These are phyloP conservation scores for Machaerirhynchus nigripectus DNA, from an alignment of 2,113 vertebrate genomes.

Conservation along the genomic window DNA sequence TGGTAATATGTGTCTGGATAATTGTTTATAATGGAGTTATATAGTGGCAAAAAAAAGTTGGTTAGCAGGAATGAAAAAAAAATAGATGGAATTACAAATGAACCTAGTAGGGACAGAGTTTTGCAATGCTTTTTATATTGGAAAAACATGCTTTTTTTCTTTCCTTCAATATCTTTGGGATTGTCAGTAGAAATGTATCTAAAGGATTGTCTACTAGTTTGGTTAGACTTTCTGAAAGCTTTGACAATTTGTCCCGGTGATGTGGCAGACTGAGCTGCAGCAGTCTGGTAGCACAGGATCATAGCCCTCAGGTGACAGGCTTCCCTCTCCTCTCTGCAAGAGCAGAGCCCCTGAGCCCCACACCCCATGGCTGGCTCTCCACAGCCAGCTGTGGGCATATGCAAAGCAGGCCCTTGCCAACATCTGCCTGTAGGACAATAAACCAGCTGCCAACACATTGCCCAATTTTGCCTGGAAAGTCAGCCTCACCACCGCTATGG, in stretches of 20 bases:
- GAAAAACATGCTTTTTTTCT: not conserved
- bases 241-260: not conserved
- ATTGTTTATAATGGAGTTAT: not conserved
- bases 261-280: not conserved
- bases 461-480: not conserved
- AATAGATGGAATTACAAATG: not conserved
- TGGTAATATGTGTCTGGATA: not conserved
- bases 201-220: not conserved
- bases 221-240: not conserved
- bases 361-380: not conserved
- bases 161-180: not conserved
- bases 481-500: fast-evolving
- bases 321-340: not conserved
- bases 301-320: not conserved
- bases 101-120: not conserved
- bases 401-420: not conserved
- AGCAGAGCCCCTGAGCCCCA: not conserved
- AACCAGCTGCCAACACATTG: not conserved
- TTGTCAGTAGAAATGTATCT: not conserved
- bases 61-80: not conserved
- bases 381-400: not conserved
- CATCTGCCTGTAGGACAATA: not conserved
- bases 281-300: not conserved
- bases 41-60: not conserved
- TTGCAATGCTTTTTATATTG: not conserved